A percentile compares a stretch with the other conserved stretches of the same genome.
Conservation (phyloP, 2,113 vertebrate genomes). For the Kryptolebias marmoratus region DNA sequence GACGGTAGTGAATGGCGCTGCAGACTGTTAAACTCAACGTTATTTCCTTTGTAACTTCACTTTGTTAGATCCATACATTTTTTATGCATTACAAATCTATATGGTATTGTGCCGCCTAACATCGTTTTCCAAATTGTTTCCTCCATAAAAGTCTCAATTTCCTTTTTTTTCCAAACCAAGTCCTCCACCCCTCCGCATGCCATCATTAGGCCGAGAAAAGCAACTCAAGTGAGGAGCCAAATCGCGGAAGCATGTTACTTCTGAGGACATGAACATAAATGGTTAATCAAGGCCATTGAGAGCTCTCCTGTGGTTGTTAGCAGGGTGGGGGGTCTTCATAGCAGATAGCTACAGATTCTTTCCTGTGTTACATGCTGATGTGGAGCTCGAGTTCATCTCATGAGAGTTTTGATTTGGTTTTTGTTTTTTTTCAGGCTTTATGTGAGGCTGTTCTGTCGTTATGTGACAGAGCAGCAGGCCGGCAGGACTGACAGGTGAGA, state of each 20-base stretch:
- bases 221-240: slow-evolving; percentile 34
- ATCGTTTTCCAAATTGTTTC: slow-evolving; percentile 13
- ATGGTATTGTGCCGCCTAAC: background rate
- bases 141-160: slow-evolving; percentile 14
- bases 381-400: slow-evolving; percentile 25
- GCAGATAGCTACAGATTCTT: slow-evolving; percentile 32
- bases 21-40: background rate
- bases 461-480: slow-evolving; percentile 10
- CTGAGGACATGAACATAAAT: slow-evolving; percentile 48
- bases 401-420: slow-evolving; percentile 34
- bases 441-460: slow-evolving; percentile 8
- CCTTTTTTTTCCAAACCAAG: background rate
- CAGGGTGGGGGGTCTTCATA: slow-evolving; percentile 12
- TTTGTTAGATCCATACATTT: background rate
- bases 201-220: slow-evolving; percentile 43
- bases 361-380: slow-evolving; percentile 8
- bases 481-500: slow-evolving; percentile 9
- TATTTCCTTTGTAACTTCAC: background rate
- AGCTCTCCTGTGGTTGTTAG: slow-evolving; percentile 30
- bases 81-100: background rate
- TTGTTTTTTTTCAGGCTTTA: slow-evolving; percentile 1
- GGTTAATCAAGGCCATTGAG: slow-evolving; percentile 63
- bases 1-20: background rate
- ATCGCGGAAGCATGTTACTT: slow-evolving; percentile 47
- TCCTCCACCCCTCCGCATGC: slow-evolving; percentile 7